These are phyloP conservation scores for Dicyrtomina minuta DNA, from an alignment of 2,888 invertebrate species.

Conservation along the genomic window DNA sequence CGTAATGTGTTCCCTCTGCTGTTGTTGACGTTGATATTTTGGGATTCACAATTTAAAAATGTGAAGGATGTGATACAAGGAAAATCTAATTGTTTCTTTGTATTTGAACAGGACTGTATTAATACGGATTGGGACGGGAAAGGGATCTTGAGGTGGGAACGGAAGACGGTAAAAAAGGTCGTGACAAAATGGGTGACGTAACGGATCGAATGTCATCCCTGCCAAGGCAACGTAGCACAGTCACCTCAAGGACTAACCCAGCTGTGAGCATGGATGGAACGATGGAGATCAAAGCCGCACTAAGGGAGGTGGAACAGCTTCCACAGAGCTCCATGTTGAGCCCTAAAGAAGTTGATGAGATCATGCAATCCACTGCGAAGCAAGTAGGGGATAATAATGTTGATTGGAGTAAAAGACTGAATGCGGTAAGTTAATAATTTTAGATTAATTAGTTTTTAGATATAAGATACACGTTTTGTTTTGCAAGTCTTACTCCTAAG, in stretches of 20 bases:
- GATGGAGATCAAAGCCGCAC: constrained; percentile 40
- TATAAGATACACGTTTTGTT: background rate
- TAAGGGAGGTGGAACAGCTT: constrained; percentile 44
- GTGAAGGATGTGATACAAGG: background rate
- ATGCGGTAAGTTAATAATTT: constrained; percentile 41
- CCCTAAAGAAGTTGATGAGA: constrained; percentile 52
- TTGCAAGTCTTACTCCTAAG: no score
- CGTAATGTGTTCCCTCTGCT: no score
- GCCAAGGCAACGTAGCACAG: constrained; percentile 36
- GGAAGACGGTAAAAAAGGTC: background rate
- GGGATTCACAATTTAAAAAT: no score
- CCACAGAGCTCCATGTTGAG: constrained; percentile 45
- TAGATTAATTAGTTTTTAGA: background rate
- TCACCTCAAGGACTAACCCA: constrained; percentile 34
- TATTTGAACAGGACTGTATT: no score
- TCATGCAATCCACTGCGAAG: constrained; percentile 51
- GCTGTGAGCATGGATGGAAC: constrained; percentile 21
- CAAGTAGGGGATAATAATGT: constrained; percentile 45
- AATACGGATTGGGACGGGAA: no score
- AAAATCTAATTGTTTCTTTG: background rate
- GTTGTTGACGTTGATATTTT: no score
- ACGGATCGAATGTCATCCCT: constrained; percentile 47
- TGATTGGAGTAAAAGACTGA: constrained; percentile 51
- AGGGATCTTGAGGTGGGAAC: no score
- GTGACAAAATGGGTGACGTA: constrained; percentile 45